Evolutionary conservation across 2,888 invertebrate genomes (phyloP).

Genomic region (Abscondita cerata): DNA sequence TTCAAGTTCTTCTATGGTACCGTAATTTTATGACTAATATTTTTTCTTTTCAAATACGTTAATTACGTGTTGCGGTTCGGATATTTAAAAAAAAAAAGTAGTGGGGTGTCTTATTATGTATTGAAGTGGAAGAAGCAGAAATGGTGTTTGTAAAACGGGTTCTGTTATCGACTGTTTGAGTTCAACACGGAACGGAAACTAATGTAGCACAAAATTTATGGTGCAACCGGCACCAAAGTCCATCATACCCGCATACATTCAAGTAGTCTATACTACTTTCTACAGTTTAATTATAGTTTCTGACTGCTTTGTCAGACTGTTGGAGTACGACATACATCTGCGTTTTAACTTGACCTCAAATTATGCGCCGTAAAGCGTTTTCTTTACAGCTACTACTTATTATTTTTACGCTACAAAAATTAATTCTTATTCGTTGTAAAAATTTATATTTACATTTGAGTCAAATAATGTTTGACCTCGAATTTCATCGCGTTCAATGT

Average conservation of each 20-base stretch:
- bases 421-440: too few relatives aligned
- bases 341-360: conserved; percentile 24
- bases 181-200: conserved; percentile 5
- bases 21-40: not conserved
- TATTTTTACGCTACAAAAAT: not conserved
- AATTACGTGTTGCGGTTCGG: not conserved
- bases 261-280: conserved; percentile 24
- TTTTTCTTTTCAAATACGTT: not conserved
- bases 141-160: conserved; percentile 5
- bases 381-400: not conserved
- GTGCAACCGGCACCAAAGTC: conserved; percentile 13
- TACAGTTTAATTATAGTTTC: conserved; percentile 28
- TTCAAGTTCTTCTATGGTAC: conserved; percentile 7
- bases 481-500: too few relatives aligned
- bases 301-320: conserved; percentile 18
- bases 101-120: not conserved
- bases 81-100: not conserved
- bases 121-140: conserved; percentile 2
- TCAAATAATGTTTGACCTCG: too few relatives aligned
- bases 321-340: not conserved
- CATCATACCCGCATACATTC: conserved; percentile 8
- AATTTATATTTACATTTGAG: too few relatives aligned
- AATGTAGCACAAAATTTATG: conserved; percentile 17
- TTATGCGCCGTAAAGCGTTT: conserved; percentile 1
- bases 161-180: not conserved